phyloP scores from a whole-genome alignment of 2,797 vertebrate genomes.

The Anguilla anguilla region DNA sequence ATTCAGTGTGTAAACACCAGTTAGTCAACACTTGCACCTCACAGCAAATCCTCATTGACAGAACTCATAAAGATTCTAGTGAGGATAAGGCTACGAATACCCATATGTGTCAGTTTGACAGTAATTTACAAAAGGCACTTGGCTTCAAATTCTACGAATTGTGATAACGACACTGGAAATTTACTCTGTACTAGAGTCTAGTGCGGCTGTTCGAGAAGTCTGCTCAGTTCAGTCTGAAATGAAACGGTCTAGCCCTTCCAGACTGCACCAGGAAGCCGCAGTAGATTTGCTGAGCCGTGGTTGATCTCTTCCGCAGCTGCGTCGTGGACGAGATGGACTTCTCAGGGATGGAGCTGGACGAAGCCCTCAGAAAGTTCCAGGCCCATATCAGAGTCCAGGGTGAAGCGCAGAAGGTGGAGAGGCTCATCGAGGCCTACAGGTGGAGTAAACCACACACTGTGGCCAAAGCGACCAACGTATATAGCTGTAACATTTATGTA shows the following conservation, averaged over 20 bases:
- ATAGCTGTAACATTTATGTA: neutral
- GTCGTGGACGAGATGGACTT: slow-evolving; percentile 99
- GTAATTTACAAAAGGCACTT: slow-evolving; percentile 51
- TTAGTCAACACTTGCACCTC: slow-evolving; percentile 27
- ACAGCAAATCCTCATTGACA: slow-evolving; percentile 25
- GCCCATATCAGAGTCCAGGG: slow-evolving; percentile 96
- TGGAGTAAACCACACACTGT: slow-evolving; percentile 48
- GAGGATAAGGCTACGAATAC: slow-evolving; percentile 51
- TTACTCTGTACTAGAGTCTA: slow-evolving; percentile 35
- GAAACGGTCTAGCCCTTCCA: neutral
- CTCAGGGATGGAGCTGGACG: slow-evolving; percentile 92
- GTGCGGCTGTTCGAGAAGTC: slow-evolving; percentile 21
- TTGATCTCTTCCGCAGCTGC: slow-evolving; percentile 72
- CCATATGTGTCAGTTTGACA: slow-evolving; percentile 50
- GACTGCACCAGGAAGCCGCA: neutral
- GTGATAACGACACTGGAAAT: slow-evolving; percentile 42
- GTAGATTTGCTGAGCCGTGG: slow-evolving; percentile 26
- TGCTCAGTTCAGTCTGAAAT: neutral
- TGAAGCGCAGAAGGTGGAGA: slow-evolving; percentile 95
- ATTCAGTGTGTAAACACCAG: neutral
- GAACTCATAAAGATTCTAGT: slow-evolving; percentile 25
- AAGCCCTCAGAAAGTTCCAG: slow-evolving; percentile 95
- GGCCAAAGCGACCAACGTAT: neutral
- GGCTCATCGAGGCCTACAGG: slow-evolving; percentile 96
- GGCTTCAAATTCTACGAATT: slow-evolving; percentile 53